Conservation (phyloP, 2,797 vertebrate species). For the Distichodus sexfasciatus region DNA sequence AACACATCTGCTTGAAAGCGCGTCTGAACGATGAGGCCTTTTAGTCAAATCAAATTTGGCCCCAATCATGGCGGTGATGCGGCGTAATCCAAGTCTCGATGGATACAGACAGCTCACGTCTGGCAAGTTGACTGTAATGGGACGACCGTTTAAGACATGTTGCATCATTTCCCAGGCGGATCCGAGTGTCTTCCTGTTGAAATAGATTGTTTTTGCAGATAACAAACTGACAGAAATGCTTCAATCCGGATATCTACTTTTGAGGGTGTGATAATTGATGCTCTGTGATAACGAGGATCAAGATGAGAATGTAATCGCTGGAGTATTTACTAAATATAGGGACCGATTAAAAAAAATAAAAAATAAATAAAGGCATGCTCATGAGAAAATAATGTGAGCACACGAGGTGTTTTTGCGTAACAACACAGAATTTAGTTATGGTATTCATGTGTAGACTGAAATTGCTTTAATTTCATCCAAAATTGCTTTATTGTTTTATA, state of each 20-base stretch:
- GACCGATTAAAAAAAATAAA: background rate
- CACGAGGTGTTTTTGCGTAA: too few relatives aligned
- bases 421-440: too few relatives aligned
- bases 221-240: background rate
- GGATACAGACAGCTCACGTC: constrained; percentile 41
- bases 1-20: constrained; percentile 33
- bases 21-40: constrained; percentile 44
- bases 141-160: constrained; percentile 45
- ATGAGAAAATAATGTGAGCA: too few relatives aligned
- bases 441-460: too few relatives aligned
- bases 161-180: constrained; percentile 43
- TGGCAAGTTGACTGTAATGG: constrained; percentile 45
- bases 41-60: constrained; percentile 55
- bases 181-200: constrained; percentile 35
- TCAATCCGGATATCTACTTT: background rate
- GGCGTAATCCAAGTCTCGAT: constrained; percentile 33
- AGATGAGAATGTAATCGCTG: background rate
- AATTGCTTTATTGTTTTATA: too few relatives aligned
- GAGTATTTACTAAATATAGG: too few relatives aligned
- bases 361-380: too few relatives aligned
- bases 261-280: constrained; percentile 18
- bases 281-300: background rate
- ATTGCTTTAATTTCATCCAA: too few relatives aligned
- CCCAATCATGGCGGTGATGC: constrained; percentile 39
- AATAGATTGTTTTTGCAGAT: constrained; percentile 21